Conservation (phyloP, 2,888 invertebrate species). For the Lepas anatifera region DNA sequence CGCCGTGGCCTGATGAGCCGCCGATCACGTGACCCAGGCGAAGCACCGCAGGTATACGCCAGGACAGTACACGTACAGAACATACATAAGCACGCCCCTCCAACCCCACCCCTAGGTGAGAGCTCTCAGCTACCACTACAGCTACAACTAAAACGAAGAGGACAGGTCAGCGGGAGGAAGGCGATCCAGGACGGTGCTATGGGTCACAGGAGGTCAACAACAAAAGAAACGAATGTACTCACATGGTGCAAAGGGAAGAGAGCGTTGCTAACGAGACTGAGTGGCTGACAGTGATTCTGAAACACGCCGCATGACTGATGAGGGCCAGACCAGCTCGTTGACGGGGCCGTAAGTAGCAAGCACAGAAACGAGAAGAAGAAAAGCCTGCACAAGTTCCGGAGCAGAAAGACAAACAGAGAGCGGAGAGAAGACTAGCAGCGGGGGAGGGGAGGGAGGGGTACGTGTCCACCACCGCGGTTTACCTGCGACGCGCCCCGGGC, state of each 20-base stretch:
- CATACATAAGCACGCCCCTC: not conserved
- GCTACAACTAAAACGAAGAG: no score
- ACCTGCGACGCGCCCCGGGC: no score
- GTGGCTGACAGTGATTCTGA: not conserved
- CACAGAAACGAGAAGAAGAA: not conserved
- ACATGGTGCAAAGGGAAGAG: not conserved
- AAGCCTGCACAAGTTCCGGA: no score
- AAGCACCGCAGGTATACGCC: not conserved
- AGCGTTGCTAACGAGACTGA: no score
- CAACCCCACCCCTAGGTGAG: not conserved
- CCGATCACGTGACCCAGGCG: not conserved
- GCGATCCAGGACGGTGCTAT: not conserved
- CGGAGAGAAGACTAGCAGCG: no score
- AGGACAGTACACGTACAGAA: not conserved
- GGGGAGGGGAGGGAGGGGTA: no score
- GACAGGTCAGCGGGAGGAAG: not conserved
- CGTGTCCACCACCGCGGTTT: no score
- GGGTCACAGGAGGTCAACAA: not conserved
- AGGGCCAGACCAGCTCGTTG: no score
- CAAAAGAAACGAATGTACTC: not conserved
- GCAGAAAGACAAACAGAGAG: no score
- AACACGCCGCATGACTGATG: no score
- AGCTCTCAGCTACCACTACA: not conserved
- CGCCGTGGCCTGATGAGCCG: not conserved
- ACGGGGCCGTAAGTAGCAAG: not conserved